Base-by-base conservation (phyloP, 2,797 vertebrate genomes). In the Neosalanx taihuensis region DNA sequence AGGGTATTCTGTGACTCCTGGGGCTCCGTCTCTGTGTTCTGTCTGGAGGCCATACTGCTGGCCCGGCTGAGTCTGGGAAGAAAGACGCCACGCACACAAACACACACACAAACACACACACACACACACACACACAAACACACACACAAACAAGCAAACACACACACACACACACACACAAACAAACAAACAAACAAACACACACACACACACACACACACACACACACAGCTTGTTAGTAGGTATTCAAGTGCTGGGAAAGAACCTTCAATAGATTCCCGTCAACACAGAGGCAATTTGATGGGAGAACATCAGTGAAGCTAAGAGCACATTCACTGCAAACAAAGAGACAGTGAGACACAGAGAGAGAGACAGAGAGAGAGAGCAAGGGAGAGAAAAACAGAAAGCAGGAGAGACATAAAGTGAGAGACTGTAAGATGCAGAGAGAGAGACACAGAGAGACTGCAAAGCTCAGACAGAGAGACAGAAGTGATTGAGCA, bases 41-140 rank as follows among this genome's bases (percentile, higher is more conserved):
- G 96, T 92, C 96, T 97, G 92, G 95, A 95, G 84, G 94, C 94
- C 94, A 98, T 95, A 88, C 94, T 92, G 94, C 90, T 94, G 81
- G 95, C 93, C 85, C 94, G 95, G 78, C 94, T 96, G 89, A 94
- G 94, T 86, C 96, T 98, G 88, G 74, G 81, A 75, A 85, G 29
- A 87, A 69, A 81, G 35, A 69, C 69, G 81, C 63, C 76, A 85
- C 61, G n/a, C n/a, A n/a, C n/a, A n/a, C n/a, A n/a, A n/a, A n/a
- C 23, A 26, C 23, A 26, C 23, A 26, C 23, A 26, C 23, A 26
- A 26, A 26, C 23, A 26, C 23, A 26, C 23, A 26, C 1, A 26
- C 23, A 26, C 23, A 26, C 23, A 26, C 23, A 26, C 23, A 26
- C 1, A 26, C 23, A 26, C 1, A 80, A 20, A 68, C 64, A 74